These are phyloP conservation scores for Phylloscopus collybita DNA, from an alignment of 2,797 vertebrate species.

Conservation along the genomic window DNA sequence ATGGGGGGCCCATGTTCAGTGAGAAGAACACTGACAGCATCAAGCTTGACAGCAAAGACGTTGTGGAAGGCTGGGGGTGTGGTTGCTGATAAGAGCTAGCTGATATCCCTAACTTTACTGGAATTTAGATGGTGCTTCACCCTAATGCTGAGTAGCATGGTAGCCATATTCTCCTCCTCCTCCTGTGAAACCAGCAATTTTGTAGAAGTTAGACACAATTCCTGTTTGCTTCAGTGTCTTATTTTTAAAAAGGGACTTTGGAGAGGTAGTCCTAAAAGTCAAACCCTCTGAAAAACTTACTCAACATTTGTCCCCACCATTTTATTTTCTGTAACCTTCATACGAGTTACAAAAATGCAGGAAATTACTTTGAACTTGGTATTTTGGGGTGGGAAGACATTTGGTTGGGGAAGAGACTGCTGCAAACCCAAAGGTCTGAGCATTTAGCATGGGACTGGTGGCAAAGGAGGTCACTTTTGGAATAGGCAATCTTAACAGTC, in stretches of 20 bases:
- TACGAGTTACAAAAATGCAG: not conserved
- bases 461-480: constrained; percentile 13
- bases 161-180: constrained; percentile 62
- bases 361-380: not conserved
- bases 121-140: constrained; percentile 66
- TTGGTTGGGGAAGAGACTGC: not conserved
- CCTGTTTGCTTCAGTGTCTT: constrained; percentile 59
- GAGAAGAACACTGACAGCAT: constrained; percentile 84
- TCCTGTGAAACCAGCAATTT: constrained; percentile 60
- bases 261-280: constrained; percentile 35
- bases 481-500: not conserved
- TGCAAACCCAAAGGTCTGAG: not conserved
- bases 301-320: not conserved
- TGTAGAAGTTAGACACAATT: constrained; percentile 66
- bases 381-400: not conserved
- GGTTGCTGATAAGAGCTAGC: constrained; percentile 79
- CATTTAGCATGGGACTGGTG: not conserved
- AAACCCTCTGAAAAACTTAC: not conserved
- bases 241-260: constrained; percentile 50
- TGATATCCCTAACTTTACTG: constrained; percentile 28
- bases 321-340: constrained; percentile 23
- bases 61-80: constrained; percentile 83
- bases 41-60: constrained; percentile 87
- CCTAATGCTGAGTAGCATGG: constrained; percentile 62
- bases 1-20: constrained; percentile 85